These are phyloP conservation scores for Thalassarche chlororhynchos DNA, from an alignment of 2,113 vertebrate genomes.

Conservation along the genomic window DNA sequence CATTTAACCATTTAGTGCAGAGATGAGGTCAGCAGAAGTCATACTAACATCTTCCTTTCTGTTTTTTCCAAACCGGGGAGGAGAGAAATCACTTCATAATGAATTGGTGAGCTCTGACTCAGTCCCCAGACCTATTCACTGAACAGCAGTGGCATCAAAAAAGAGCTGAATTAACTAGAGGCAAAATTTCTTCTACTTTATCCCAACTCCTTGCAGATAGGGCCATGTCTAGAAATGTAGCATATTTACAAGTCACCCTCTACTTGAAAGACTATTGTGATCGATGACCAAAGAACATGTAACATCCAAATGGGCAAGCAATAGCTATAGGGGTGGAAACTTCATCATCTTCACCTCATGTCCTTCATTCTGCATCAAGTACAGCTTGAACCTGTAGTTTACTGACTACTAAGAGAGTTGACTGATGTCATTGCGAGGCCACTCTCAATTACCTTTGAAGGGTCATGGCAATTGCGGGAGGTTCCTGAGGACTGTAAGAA, in stretches of 20 bases:
- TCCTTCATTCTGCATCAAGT: background rate
- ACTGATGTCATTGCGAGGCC: background rate
- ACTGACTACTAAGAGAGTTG: background rate
- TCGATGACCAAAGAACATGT: background rate
- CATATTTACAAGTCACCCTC: background rate
- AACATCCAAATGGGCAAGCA: background rate
- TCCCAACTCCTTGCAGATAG: background rate
- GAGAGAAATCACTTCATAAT: background rate
- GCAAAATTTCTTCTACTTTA: background rate
- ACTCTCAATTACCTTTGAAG: background rate
- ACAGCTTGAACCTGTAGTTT: background rate
- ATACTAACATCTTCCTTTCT: background rate
- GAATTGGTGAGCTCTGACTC: background rate
- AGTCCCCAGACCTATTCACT: background rate
- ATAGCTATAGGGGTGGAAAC: background rate
- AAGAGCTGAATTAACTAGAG: background rate
- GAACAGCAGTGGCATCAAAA: background rate
- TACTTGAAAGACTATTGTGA: background rate
- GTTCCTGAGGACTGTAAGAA: background rate
- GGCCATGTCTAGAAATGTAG: background rate
- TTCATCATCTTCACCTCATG: background rate
- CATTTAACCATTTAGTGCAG: background rate
- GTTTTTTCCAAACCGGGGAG: background rate
- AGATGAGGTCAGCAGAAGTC: background rate
- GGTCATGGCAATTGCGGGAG: background rate